These are phyloP conservation scores for Drosophila infuscata DNA, from an alignment of 2,888 invertebrate species.

Conservation along the genomic window DNA sequence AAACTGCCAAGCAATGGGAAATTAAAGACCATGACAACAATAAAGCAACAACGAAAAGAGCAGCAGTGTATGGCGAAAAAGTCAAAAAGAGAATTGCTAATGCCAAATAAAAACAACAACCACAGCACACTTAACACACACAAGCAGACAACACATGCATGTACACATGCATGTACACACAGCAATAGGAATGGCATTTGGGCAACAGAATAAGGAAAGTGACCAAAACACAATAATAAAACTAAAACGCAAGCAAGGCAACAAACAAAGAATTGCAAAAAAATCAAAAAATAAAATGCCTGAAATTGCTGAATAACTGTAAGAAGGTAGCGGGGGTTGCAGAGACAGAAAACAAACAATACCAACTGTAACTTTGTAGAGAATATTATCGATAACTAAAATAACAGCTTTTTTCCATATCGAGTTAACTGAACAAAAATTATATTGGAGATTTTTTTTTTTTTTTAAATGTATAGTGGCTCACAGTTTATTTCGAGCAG, in stretches of 20 bases:
- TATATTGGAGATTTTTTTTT: neutral
- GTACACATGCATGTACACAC: constrained; percentile 8
- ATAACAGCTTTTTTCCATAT: neutral
- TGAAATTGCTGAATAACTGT: constrained; percentile 2
- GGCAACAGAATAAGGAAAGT: constrained; percentile 36
- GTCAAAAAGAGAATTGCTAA: constrained; percentile 61
- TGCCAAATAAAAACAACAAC: constrained; percentile 39
- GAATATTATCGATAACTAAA: constrained; percentile 1
- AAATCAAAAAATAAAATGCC: constrained; percentile 6
- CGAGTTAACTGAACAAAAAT: neutral
- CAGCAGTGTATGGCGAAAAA: constrained; percentile 39
- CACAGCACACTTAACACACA: constrained; percentile 9
- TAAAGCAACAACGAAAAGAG: constrained; percentile 29
- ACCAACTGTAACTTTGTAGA: neutral
- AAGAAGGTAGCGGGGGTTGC: neutral
- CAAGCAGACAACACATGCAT: neutral
- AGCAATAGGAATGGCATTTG: constrained; percentile 3
- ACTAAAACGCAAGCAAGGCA: constrained; percentile 24
- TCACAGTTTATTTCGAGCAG: too few relatives aligned
- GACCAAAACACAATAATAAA: constrained; percentile 32
- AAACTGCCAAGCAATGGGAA: constrained; percentile 55
- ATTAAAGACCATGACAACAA: constrained; percentile 61
- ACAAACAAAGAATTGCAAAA: constrained; percentile 34
- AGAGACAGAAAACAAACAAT: neutral
- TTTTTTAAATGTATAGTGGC: neutral